Evolutionary conservation across 2,113 vertebrate genomes (phyloP), one percentile per base, ranked within the genome.

Genomic region (Etia nguti): DNA sequence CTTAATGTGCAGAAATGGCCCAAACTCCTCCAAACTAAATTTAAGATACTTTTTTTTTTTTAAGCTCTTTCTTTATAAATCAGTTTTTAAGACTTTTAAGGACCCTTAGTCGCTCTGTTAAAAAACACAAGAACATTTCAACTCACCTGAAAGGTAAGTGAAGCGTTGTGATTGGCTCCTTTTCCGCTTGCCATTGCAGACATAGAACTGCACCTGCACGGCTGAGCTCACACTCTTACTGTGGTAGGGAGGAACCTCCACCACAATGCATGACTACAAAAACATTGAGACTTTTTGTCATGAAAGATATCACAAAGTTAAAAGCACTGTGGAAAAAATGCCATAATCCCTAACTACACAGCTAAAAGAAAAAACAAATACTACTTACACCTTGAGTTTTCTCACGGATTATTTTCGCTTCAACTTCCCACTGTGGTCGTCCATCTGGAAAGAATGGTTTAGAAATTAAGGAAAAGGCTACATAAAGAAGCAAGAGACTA

Each of bases 171-270:
- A 98, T 94, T 99, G 98, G 96, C 98, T 99, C 95, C 98, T 97
- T 97, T 99, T 99, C 96, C 98, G 96, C 93, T 99, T 99, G 91
- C 98, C 98, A 88, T 99, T 99, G 95, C 98, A 99, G 91, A 99
- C 98, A 89, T 98, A 99, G 96, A 99, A 99, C 95, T 99, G 98
- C 94, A 99, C 98, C 95, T 99, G 98, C 88, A 98, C 97, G 12
- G 98, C 97, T 86, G 98, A 96, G 91, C 96, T 97, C 94, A 98
- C 96, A 79, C 97, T 93, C 97, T 98, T 98, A 92, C 98, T 99
- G 95, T 99, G 98, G 96, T 99, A 99, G 0, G 98, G 97, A 91
- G 98, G 98, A 87, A 99, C 96, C 95, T 99, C 98, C 95, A 99
- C 97, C 94, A 98, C 91, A 88, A 99, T 97, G 94, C 97, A 98